Evolutionary conservation across 2,888 invertebrate species (phyloP).

Genomic region (Nemotelus nigrinus): DNA sequence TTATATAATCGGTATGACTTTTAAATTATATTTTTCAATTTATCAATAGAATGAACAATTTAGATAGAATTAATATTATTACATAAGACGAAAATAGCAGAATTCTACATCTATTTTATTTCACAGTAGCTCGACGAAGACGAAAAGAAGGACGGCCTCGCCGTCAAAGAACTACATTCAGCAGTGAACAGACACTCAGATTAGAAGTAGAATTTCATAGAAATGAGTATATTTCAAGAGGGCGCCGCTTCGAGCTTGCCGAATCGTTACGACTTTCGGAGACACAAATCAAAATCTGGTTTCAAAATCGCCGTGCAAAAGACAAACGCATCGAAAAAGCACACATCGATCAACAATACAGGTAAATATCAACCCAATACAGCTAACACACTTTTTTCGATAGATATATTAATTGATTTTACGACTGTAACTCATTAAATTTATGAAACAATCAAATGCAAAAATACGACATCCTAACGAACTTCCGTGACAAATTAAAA

Average conservation of each 20-base stretch:
- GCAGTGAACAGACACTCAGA: conserved; percentile 89
- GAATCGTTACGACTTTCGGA: conserved; percentile 76
- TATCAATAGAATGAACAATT: no score
- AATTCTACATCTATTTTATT: neutral
- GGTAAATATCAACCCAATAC: conserved; percentile 68
- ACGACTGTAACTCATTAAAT: conserved; percentile 38
- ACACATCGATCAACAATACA: conserved; percentile 92
- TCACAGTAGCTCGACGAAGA: conserved; percentile 82
- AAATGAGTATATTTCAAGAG: conserved; percentile 91
- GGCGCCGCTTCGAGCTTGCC: conserved; percentile 82
- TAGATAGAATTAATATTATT: no score
- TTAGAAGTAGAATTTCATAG: conserved; percentile 91
- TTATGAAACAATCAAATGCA: conserved; percentile 25
- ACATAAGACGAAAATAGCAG: no score
- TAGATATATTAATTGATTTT: conserved; percentile 9
- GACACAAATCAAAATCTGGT: conserved; percentile 89
- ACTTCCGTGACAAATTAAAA: conserved; percentile 40
- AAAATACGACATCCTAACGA: conserved; percentile 38
- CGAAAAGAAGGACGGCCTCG: conserved; percentile 88
- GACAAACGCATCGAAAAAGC: conserved; percentile 97
- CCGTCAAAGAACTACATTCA: conserved; percentile 93
- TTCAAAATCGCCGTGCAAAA: conserved; percentile 94
- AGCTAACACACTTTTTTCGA: neutral
- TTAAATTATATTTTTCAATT: no score
- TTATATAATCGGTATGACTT: no score